Base-by-base conservation (phyloP, 2,113 vertebrate species). In the Passer domesticus region DNA sequence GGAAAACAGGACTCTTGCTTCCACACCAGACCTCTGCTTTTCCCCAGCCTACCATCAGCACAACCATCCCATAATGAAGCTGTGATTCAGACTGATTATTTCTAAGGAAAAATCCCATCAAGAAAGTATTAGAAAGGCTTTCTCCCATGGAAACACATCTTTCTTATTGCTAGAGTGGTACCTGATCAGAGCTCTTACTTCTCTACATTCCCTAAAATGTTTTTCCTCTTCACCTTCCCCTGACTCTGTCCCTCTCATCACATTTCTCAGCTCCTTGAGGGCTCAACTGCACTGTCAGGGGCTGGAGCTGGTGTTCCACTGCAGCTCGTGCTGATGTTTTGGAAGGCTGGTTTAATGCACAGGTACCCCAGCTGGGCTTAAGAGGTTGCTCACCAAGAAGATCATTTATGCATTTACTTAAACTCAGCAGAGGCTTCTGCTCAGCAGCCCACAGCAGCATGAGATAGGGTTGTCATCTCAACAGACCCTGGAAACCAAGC, bases 361-460 rank as follows among this genome's bases (percentile, higher is more conserved):
- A 92, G 92, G 80, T 95, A 91, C 69, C 85, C 86, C 91, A 95
- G 86, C 92, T 78, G 72, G 86, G 88, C 46, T 89, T 78, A 92
- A 86, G 83, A 92, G 73, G 31, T 62, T 87, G 75, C 66, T 93
- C 88, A 88, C 73, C 88, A 83, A 59, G 92, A 94, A 95, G 66
- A 83, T 95, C 82, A 78, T 89, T 94, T 92, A 47, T 83, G 28
- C 87, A 72, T 95, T 96, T 91, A 91, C 87, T 80, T 92, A 81
- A 95, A 83, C 46, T 52, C 89, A 77, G 84, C 2, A 8, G 74
- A 89, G 93, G 68, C 44, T 88, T 87, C 64, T 89, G 77, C 87
- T 92, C 91, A 91, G 83, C 74, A 70, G 86, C 64, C 90, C 92
- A 83, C 78, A 96, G 93, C 93, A 89, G 77, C 1, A 11, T 23